Evolutionary conservation across 2,888 invertebrate species (phyloP), one percentile per base, ranked within the genome.

Genomic region (Synergus laeviventris): DNA sequence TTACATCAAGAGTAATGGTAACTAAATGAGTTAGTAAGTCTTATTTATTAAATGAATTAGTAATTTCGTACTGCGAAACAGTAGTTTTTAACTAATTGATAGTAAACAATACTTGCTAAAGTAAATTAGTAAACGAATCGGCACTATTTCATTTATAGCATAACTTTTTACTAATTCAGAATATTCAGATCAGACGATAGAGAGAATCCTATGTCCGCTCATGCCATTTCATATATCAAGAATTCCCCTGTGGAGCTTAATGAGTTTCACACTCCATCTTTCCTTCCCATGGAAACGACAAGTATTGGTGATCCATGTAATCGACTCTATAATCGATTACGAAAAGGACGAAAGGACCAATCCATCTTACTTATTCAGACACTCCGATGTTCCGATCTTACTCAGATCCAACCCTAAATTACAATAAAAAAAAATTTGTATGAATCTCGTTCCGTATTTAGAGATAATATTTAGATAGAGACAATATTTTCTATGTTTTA

Each of bases 171-270:
- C n/a, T n/a, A n/a, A n/a, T n/a, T n/a, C n/a, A n/a, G n/a, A n/a
- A n/a, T n/a, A n/a, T n/a, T n/a, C n/a, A n/a, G n/a, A n/a, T n/a
- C n/a, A n/a, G n/a, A n/a, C n/a, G n/a, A n/a, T n/a, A n/a, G n/a
- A n/a, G n/a, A n/a, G n/a, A n/a, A n/a, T n/a, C n/a, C n/a, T n/a
- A n/a, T n/a, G n/a, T 24, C 2, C 16, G 66, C 45, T 49, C 66
- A 45, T 45, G 66, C 66, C 31, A 66, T 66, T 66, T 49, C 45
- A 66, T 66, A 66, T 45, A 66, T 66, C 66, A 49, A 31, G 42
- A 49, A 66, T 49, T 45, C 31, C 66, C 45, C 14, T 24, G 31
- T 42, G 66, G 24, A n/a, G n/a, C 49, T 31, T 66, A 66, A 66
- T 66, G 66, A 66, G 45, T 24, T 66, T 9, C 24, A 49, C 31